Percentiles rank a stretch among this genome's conserved stretches.
Conservation (phyloP, 2,797 vertebrate genomes). For the Lagorchestes hirsutus region DNA sequence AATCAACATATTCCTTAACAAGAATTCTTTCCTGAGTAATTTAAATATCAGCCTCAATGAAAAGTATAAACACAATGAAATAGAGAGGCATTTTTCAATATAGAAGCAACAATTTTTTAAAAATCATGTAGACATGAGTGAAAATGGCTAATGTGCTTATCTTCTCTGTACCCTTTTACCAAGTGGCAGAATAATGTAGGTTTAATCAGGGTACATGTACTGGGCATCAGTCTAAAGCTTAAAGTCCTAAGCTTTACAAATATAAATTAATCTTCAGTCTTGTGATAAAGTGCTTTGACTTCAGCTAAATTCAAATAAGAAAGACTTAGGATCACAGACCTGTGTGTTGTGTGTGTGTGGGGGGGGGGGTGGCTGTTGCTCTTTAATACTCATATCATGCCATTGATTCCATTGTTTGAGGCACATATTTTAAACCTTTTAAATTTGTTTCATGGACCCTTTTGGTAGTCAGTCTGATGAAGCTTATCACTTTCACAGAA, state of each 20-base stretch:
- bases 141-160: neutral
- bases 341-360: neutral
- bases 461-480: neutral
- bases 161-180: neutral
- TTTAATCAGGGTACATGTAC: conserved; percentile 42
- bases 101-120: conserved; percentile 6
- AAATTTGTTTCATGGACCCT: neutral
- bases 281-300: neutral
- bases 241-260: conserved; percentile 21
- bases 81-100: conserved; percentile 25
- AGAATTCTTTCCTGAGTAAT: conserved; percentile 64
- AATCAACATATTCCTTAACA: conserved; percentile 48
- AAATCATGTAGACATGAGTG: neutral
- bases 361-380: neutral
- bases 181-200: conserved; percentile 11
- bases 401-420: neutral
- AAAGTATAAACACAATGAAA: conserved; percentile 38
- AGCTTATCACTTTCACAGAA: neutral
- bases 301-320: neutral
- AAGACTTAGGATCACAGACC: neutral
- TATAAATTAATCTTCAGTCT: conserved; percentile 5
- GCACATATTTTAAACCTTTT: neutral
- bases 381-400: neutral
- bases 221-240: neutral
- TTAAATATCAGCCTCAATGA: conserved; percentile 64